Evolutionary conservation across 2,113 vertebrate species (phyloP).

Genomic region (Okapia johnstoni): DNA sequence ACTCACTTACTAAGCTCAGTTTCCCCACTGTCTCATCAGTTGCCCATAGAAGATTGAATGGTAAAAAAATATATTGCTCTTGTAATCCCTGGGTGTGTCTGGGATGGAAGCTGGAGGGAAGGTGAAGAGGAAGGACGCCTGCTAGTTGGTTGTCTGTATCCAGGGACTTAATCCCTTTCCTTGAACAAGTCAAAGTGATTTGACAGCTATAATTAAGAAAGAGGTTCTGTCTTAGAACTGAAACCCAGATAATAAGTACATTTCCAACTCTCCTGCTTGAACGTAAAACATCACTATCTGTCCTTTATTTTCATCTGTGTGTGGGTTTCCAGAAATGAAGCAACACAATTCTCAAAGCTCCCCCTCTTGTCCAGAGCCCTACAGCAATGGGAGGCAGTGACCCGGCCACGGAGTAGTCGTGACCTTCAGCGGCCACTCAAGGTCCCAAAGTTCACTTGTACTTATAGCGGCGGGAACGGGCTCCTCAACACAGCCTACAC

Average conservation of each 20-base stretch:
- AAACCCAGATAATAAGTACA: not conserved
- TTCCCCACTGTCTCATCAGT: not conserved
- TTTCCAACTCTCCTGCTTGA: not conserved
- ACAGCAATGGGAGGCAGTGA: not conserved
- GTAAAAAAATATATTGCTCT: not conserved
- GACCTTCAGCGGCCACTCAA: not conserved
- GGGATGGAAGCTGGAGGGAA: not conserved
- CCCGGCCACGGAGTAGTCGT: not conserved
- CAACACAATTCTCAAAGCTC: not conserved
- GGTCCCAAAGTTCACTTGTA: not conserved
- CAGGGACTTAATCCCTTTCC: slow-evolving; percentile 44
- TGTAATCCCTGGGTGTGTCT: not conserved
- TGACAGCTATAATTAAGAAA: slow-evolving; percentile 20
- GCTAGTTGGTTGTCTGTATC: not conserved
- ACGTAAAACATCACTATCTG: not conserved
- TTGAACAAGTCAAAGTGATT: slow-evolving; percentile 13
- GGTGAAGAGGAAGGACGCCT: not conserved
- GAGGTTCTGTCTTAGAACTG: not conserved
- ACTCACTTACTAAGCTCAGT: not conserved
- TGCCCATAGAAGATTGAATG: not conserved
- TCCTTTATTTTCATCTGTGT: not conserved
- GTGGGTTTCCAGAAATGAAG: not conserved
- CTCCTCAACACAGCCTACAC: not conserved
- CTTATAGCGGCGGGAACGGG: no score
- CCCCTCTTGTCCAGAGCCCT: not conserved